Evolutionary conservation across 2,797 vertebrate genomes (phyloP).

Genomic region (Trachops cirrhosus): DNA sequence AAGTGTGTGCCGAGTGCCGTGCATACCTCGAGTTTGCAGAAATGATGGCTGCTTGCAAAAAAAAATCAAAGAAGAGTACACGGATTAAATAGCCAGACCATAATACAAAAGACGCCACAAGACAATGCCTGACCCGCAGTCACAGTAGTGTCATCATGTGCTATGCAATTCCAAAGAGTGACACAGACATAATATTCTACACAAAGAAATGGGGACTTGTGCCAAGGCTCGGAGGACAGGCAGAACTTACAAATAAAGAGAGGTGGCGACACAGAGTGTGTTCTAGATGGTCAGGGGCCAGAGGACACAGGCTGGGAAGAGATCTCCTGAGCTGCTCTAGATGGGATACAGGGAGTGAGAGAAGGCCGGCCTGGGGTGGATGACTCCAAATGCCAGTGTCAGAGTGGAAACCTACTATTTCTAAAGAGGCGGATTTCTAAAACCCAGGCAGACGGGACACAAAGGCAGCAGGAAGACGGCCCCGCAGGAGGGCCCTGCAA

Average conservation of each 20-base stretch:
- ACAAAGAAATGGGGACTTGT: neutral
- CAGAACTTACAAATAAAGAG: neutral
- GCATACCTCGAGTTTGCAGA: neutral
- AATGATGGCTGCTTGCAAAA: neutral
- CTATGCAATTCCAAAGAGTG: neutral
- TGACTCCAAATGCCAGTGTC: neutral
- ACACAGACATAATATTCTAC: neutral
- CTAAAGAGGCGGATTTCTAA: neutral
- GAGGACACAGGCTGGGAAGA: neutral
- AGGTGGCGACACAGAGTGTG: neutral
- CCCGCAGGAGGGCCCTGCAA: neutral
- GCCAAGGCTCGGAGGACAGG: neutral
- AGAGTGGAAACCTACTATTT: neutral
- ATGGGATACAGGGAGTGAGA: accelerated
- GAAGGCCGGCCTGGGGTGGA: neutral
- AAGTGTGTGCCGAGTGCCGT: neutral
- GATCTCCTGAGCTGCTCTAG: neutral
- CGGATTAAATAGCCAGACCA: neutral
- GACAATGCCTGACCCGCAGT: accelerated
- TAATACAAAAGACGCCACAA: neutral
- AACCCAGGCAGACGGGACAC: neutral
- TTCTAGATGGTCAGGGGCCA: neutral
- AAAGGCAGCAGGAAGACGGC: neutral
- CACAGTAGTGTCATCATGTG: neutral
- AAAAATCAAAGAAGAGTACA: neutral